Conservation (phyloP, 2,113 vertebrate species). For the Tychaedon coryphoeus region DNA sequence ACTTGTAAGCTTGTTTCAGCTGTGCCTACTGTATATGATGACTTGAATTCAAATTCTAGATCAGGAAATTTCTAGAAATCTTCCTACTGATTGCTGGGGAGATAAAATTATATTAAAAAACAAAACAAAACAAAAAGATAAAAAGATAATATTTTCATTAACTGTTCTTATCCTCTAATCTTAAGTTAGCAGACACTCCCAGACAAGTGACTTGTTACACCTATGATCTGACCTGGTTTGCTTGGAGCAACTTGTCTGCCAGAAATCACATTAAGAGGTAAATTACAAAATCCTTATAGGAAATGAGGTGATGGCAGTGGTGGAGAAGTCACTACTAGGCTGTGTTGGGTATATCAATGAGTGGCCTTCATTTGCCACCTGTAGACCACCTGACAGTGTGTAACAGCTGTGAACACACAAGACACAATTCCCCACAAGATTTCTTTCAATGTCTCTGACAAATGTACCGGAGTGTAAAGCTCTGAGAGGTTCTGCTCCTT, state of each 20-base stretch:
- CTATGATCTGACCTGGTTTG: neutral
- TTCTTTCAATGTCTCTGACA: neutral
- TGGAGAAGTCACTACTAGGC: neutral
- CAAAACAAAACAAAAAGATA: no score
- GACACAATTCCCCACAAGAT: neutral
- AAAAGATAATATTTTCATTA: neutral
- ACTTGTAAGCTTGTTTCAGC: neutral
- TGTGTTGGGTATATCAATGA: rapidly evolving
- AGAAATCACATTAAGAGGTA: neutral
- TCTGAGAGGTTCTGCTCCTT: neutral
- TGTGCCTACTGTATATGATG: neutral
- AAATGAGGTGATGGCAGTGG: neutral
- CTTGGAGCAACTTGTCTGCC: neutral
- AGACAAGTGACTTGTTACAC: neutral
- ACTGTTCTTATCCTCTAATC: neutral
- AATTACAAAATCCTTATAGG: neutral
- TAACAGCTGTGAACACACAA: neutral
- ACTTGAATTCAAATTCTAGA: neutral
- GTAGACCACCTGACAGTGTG: neutral
- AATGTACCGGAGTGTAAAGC: neutral
- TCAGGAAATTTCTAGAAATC: neutral
- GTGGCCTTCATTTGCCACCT: neutral
- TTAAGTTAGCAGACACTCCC: neutral
- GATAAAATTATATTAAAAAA: neutral
- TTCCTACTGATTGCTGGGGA: neutral